Conservation (phyloP, 2,113 vertebrate species). For the Pterophyllum scalare region DNA sequence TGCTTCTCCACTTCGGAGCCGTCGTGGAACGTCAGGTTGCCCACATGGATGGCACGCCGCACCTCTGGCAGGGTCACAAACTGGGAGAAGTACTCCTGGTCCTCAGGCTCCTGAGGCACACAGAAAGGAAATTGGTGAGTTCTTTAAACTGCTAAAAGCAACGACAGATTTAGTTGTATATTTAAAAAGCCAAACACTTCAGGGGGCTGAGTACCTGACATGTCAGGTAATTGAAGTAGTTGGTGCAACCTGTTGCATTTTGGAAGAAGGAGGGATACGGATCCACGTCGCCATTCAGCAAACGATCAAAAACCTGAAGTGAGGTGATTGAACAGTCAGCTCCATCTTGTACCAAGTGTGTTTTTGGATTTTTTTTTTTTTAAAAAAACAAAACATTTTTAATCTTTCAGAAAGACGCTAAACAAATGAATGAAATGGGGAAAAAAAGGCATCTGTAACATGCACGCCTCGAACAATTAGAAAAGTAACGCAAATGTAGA, state of each 20-base stretch:
- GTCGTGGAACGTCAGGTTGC: constrained; percentile 85
- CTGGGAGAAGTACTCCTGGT: constrained; percentile 81
- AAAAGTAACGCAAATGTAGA: background rate
- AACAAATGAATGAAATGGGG: background rate
- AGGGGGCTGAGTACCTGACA: constrained; percentile 76
- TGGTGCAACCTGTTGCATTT: constrained; percentile 86
- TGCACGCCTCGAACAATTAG: background rate
- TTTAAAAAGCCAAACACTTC: background rate
- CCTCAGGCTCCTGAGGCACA: constrained; percentile 79
- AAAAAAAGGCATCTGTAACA: background rate
- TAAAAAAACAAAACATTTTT: background rate
- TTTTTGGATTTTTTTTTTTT: background rate
- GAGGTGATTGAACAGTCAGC: background rate
- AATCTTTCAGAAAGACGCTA: no score
- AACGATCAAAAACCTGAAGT: constrained; percentile 82
- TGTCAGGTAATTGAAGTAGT: constrained; percentile 84
- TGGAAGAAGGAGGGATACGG: constrained; percentile 82
- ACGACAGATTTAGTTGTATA: background rate
- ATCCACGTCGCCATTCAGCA: constrained; percentile 82
- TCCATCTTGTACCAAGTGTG: no score
- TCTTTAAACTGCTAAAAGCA: background rate
- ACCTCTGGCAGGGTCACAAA: constrained; percentile 84
- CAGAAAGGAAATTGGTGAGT: background rate
- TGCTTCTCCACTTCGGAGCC: constrained; percentile 84
- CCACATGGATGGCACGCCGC: constrained; percentile 86